A percentile compares a stretch with the other conserved stretches of the same genome.
phyloP scores from a whole-genome alignment of 2,888 invertebrate genomes.

The Perithous albicinctus region DNA sequence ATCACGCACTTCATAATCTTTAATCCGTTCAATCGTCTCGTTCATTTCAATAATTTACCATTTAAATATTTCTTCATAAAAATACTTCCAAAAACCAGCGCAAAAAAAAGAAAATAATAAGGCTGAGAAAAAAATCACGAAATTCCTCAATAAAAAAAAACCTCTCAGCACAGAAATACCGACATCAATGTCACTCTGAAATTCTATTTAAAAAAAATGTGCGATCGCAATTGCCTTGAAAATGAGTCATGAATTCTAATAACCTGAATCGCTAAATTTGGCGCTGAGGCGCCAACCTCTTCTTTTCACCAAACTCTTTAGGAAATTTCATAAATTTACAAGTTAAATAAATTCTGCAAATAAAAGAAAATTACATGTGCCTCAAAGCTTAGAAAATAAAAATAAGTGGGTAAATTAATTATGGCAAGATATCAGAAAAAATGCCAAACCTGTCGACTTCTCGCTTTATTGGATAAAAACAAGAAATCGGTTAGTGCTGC shows the following conservation, averaged over 20 bases:
- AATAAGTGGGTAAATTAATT: background rate
- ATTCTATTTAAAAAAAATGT: background rate
- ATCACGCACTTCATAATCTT: constrained; percentile 58
- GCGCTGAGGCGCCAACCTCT: constrained; percentile 30
- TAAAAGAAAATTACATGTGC: background rate
- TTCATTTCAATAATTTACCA: constrained; percentile 60
- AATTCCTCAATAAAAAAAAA: too few species aligned
- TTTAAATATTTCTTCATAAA: background rate
- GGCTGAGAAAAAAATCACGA: background rate
- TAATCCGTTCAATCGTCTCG: constrained; percentile 51
- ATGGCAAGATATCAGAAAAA: constrained; percentile 71
- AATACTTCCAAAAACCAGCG: too few species aligned
- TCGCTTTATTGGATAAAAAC: constrained; percentile 67
- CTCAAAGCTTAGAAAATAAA: background rate
- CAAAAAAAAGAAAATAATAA: background rate
- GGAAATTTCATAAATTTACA: constrained; percentile 31
- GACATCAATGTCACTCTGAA: constrained; percentile 21
- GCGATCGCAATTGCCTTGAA: constrained; percentile 15
- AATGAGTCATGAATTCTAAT: constrained; percentile 11
- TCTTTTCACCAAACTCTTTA: too few species aligned
- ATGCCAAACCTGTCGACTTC: constrained; percentile 64
- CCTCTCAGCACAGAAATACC: too few species aligned
- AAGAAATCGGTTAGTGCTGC: constrained; percentile 73
- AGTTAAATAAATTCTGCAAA: constrained; percentile 5
- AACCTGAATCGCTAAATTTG: constrained; percentile 44